Evolutionary conservation across 2,113 vertebrate species (phyloP).

Genomic region (Anser brachyrhynchus): DNA sequence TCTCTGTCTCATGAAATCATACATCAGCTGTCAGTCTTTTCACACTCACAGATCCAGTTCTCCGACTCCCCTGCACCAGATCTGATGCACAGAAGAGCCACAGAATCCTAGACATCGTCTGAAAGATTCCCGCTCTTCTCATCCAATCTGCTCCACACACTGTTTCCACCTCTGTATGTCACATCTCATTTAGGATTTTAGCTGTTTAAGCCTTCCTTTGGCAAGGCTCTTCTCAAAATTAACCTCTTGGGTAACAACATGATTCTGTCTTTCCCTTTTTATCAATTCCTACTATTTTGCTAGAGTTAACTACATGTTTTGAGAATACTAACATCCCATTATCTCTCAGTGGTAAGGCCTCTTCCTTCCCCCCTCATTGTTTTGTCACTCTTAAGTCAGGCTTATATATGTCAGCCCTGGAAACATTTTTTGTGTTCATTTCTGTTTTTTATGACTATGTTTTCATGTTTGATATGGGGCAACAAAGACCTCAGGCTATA

Average conservation of each 20-base stretch:
- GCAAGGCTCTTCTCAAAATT: background rate
- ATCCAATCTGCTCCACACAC: too few species aligned
- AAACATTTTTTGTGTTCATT: background rate
- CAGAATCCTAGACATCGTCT: background rate
- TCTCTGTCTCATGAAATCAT: accelerated
- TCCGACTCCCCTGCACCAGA: background rate
- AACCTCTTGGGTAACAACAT: background rate
- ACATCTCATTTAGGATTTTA: background rate
- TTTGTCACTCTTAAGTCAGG: background rate
- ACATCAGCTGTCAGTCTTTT: background rate
- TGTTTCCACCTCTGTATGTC: background rate
- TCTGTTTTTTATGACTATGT: background rate
- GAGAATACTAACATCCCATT: background rate
- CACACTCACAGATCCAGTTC: background rate
- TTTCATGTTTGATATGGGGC: accelerated
- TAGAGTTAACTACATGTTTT: background rate
- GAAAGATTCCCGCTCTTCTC: background rate
- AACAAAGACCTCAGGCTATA: background rate
- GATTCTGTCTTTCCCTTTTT: background rate
- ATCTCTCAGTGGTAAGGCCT: background rate
- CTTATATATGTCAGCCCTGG: background rate
- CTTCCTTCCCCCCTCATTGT: background rate
- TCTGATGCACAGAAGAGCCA: background rate
- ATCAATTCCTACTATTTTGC: background rate
- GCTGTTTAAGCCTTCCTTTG: background rate